These are phyloP conservation scores for Musca domestica DNA, from an alignment of 1,140 invertebrate species.

Conservation along the genomic window DNA sequence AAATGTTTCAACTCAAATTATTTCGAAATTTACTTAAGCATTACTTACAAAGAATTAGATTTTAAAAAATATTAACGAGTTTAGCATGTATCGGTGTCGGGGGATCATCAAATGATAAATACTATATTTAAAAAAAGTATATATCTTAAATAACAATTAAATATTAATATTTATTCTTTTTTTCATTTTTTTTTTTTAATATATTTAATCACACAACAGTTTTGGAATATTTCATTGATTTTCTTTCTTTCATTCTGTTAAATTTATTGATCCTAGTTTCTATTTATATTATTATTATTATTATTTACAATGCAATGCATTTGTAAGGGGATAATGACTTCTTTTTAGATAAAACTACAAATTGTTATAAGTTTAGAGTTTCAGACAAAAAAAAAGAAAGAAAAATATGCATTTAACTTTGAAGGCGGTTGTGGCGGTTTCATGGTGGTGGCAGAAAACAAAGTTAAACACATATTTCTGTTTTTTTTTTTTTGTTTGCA, in stretches of 20 bases:
- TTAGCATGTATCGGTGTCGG: too few relatives aligned
- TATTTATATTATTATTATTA: too few relatives aligned
- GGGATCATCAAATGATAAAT: neutral
- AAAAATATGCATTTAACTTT: constrained; percentile 5
- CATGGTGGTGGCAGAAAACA: too few relatives aligned
- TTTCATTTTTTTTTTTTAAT: constrained; percentile 1
- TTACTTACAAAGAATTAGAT: too few relatives aligned
- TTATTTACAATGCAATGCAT: neutral
- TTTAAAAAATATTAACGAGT: too few relatives aligned
- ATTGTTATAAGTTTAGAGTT: neutral
- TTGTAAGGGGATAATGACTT: constrained; percentile 8
- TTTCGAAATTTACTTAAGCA: too few relatives aligned
- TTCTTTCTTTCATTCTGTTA: neutral
- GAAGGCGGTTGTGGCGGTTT: neutral
- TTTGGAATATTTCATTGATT: constrained; percentile 4
- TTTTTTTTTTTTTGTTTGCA: constrained; percentile 8
- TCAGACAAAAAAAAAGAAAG: too few relatives aligned
- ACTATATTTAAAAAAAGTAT: neutral
- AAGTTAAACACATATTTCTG: neutral
- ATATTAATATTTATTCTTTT: neutral
- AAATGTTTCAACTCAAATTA: too few relatives aligned
- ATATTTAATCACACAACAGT: constrained; percentile 14
- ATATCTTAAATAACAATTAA: neutral
- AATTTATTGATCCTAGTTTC: neutral
- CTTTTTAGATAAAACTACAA: neutral